Evolutionary conservation across 2,888 invertebrate genomes (phyloP), one percentile per base, ranked within the genome.

Genomic region (Lydus trimaculatus): DNA sequence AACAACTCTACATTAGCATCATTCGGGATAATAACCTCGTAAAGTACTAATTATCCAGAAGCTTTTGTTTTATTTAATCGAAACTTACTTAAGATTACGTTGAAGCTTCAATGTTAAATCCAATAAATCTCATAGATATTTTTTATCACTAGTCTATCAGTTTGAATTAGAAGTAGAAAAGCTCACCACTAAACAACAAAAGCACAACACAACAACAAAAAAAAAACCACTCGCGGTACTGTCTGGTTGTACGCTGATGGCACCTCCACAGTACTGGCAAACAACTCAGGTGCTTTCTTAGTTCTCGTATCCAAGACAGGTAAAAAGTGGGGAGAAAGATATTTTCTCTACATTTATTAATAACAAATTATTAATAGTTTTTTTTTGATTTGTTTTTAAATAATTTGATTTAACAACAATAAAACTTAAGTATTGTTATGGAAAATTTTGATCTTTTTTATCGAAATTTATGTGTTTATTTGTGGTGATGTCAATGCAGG

Each of bases 281-380:
- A 48, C 48, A 74, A 72, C 70, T 79, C 73, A 75, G 75, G 75
- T 75, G 77, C 76, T 73, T 73, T 74, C 76, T 74, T 73, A 60
- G 68, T 1, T 52, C 52, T 52, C 52, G 66, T 58, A 77, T 75
- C n/a, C 75, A 74, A 73, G 74, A 79, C 75, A 76, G 77, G 78
- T 75, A 80, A 11, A 48, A 52, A 80, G 81, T 82, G 82, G 82
- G 82, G 83, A 80, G 81, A 82, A 83, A 82, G 81, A 77, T 43
- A 43, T 43, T 43, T 6, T 43, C 43, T 43, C 43, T 7, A 43
- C 17, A 43, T 43, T 48, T 60, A 43, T 31, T 20, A 25, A 31
- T 61, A 61, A 23, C 7, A 62, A 61, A 15, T 43, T 58, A 62
- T 23, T 7, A 58, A 65, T 58, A 62, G 59, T 65, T 65, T 63